phyloP scores from a whole-genome alignment of 2,888 invertebrate species.

The Nymphalis polychloros region DNA sequence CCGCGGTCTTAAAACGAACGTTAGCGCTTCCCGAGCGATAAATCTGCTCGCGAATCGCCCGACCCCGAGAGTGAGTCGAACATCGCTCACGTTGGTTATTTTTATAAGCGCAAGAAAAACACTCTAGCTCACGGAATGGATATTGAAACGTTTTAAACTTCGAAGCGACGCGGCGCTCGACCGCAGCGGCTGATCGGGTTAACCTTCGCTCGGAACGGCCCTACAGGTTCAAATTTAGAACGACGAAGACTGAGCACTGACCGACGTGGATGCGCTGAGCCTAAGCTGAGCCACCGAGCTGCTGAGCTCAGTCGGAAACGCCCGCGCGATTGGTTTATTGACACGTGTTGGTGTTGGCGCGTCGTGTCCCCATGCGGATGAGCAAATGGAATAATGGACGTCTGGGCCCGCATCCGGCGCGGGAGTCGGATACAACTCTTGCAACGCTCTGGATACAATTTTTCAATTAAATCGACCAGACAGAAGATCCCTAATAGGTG shows the following conservation, averaged over 20 bases:
- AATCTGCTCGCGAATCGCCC: constrained; percentile 74
- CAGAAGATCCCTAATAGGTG: constrained; percentile 81
- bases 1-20: constrained; percentile 64
- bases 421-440: constrained; percentile 78
- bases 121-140: constrained; percentile 56
- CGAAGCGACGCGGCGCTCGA: constrained; percentile 48
- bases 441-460: constrained; percentile 80
- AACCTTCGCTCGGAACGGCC: constrained; percentile 46
- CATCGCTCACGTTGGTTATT: constrained; percentile 68
- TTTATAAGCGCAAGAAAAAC: constrained; percentile 67
- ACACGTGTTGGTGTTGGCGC: constrained; percentile 62
- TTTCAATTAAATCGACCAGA: constrained; percentile 81
- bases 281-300: neutral
- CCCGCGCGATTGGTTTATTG: constrained; percentile 67
- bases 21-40: constrained; percentile 59
- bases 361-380: constrained; percentile 77
- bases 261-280: constrained; percentile 19
- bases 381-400: constrained; percentile 80
- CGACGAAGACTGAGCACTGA: constrained; percentile 40
- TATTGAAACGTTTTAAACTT: constrained; percentile 53
- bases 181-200: constrained; percentile 42
- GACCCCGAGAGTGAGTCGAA: constrained; percentile 56
- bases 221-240: constrained; percentile 65
- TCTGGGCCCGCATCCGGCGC: constrained; percentile 82
- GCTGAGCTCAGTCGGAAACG: constrained; percentile 38